Conservation (phyloP, 2,888 invertebrate genomes). For the Glyphotaelius pellucidus region DNA sequence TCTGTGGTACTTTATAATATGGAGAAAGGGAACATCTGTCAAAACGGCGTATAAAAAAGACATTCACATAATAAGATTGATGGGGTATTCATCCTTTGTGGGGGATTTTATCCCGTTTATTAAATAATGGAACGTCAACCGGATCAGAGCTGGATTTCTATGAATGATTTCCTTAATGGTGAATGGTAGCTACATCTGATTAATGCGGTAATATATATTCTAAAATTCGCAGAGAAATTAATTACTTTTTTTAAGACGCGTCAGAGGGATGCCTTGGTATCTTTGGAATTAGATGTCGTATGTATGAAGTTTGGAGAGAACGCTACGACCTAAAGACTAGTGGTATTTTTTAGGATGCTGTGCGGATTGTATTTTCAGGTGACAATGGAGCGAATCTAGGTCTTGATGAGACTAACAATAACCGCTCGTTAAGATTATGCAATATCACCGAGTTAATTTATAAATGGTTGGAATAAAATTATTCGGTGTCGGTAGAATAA, state of each 20-base stretch:
- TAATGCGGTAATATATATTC: background rate
- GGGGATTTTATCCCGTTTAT: slow-evolving; percentile 38
- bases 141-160: background rate
- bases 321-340: background rate
- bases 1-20: slow-evolving; percentile 35
- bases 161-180: background rate
- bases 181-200: background rate
- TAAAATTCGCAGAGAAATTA: background rate
- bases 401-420: background rate
- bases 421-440: too few species aligned
- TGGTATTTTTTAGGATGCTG: background rate
- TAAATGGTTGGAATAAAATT: too few species aligned
- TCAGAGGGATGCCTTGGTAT: background rate
- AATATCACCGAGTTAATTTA: too few species aligned
- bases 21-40: slow-evolving; percentile 45
- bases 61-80: slow-evolving; percentile 50
- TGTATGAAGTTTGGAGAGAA: background rate
- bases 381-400: background rate
- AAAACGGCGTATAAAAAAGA: slow-evolving; percentile 48
- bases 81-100: slow-evolving; percentile 40
- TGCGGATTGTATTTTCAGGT: background rate
- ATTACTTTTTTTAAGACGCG: background rate
- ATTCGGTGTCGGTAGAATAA: too few species aligned
- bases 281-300: too few species aligned
- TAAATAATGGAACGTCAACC: slow-evolving; percentile 36